A percentile compares a stretch with the other conserved stretches of the same genome.
These are phyloP conservation scores for Limnephilus marmoratus DNA, from an alignment of 2,888 invertebrate genomes.

Conservation along the genomic window DNA sequence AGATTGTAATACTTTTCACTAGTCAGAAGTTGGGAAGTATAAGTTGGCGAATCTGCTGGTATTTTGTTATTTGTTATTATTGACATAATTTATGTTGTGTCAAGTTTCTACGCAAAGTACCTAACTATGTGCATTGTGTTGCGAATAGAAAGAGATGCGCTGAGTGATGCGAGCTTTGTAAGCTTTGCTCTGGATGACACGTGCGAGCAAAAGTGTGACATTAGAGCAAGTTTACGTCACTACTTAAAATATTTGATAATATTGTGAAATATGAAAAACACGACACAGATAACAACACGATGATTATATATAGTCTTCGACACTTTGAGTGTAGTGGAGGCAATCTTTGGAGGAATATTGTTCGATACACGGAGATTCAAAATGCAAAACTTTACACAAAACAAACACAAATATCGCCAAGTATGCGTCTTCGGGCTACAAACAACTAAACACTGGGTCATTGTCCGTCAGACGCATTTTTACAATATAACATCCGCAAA, in stretches of 20 bases:
- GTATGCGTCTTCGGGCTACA: not conserved
- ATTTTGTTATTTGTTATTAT: not conserved
- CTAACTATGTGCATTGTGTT: not conserved
- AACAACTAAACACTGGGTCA: constrained; percentile 20
- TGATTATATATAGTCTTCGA: not conserved
- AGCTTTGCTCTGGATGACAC: not conserved
- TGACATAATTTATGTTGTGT: not conserved
- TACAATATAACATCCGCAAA: constrained; percentile 14
- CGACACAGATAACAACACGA: constrained; percentile 23
- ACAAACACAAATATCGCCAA: constrained; percentile 6
- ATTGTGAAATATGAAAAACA: not conserved
- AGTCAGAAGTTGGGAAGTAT: not conserved
- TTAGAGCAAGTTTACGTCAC: not conserved
- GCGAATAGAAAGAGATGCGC: not conserved
- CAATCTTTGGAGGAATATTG: not conserved
- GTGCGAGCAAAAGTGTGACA: constrained; percentile 13
- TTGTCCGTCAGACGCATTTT: constrained; percentile 32
- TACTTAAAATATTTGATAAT: not conserved
- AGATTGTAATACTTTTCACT: not conserved
- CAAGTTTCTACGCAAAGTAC: not conserved
- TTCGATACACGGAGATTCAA: not conserved
- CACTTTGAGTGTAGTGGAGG: not conserved
- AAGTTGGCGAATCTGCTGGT: not conserved
- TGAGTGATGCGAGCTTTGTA: not conserved
- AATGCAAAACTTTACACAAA: constrained; percentile 36